Percentiles rank a stretch among this genome's conserved stretches.
Conservation (phyloP, 1,140 invertebrate genomes). For the Drosophila nebulosa region DNA sequence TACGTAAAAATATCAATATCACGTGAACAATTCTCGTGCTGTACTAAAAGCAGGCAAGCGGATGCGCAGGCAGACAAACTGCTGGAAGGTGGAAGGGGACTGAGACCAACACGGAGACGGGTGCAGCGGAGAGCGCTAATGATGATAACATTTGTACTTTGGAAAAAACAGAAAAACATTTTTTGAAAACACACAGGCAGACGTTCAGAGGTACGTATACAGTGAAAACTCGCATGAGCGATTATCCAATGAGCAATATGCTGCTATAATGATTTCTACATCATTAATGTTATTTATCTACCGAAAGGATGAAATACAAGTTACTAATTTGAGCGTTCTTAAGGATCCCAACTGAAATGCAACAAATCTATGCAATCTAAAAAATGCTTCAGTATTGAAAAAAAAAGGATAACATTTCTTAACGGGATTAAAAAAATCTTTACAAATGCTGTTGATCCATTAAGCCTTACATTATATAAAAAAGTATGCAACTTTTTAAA, state of each 20-base stretch:
- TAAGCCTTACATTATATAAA: too few relatives aligned
- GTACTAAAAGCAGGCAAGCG: constrained; percentile 4
- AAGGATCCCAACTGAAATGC: too few relatives aligned
- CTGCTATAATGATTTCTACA: too few relatives aligned
- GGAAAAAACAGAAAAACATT: constrained; percentile 38
- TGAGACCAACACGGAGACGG: background rate
- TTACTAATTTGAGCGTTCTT: too few relatives aligned
- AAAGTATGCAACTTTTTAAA: too few relatives aligned
- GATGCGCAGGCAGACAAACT: constrained; percentile 40
- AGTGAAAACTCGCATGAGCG: background rate
- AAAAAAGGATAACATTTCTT: too few relatives aligned
- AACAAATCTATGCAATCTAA: too few relatives aligned
- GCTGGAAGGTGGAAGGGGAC: constrained; percentile 1
- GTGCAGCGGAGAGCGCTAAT: background rate
- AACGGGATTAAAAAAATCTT: too few relatives aligned
- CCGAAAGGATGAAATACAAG: too few relatives aligned
- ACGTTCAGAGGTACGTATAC: background rate
- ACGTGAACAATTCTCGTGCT: constrained; percentile 59
- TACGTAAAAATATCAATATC: constrained; percentile 23
- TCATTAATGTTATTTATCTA: too few relatives aligned
- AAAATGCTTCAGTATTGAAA: too few relatives aligned
- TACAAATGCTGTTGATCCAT: too few relatives aligned
- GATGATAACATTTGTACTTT: constrained; percentile 46
- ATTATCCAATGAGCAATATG: background rate
- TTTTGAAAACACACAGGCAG: constrained; percentile 29